These are phyloP conservation scores for Periophthalmus magnuspinnatus DNA, from an alignment of 2,797 vertebrate species.

Conservation along the genomic window DNA sequence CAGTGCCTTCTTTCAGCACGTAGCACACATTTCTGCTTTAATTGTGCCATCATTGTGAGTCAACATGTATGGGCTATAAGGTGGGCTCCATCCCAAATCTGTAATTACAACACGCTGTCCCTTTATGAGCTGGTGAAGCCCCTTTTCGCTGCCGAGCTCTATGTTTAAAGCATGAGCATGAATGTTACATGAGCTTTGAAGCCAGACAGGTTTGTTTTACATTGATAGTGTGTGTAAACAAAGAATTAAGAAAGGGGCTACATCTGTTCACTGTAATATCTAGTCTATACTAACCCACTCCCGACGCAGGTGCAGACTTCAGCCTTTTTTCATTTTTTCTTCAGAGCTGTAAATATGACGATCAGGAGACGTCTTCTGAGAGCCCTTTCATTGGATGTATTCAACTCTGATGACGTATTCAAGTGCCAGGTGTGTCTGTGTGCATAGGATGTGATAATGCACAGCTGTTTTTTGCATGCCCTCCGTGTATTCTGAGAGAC, in stretches of 20 bases:
- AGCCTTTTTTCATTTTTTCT: neutral
- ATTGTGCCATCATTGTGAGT: constrained; percentile 44
- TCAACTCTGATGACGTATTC: constrained; percentile 8
- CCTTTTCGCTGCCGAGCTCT: constrained; percentile 21
- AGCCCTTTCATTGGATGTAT: neutral
- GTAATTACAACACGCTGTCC: constrained; percentile 54
- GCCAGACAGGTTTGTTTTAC: constrained; percentile 57
- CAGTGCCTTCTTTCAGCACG: constrained; percentile 6
- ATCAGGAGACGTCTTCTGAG: neutral
- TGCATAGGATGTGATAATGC: constrained; percentile 38
- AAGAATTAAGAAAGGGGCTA: constrained; percentile 14
- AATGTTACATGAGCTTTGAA: constrained; percentile 64
- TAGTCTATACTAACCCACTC: neutral
- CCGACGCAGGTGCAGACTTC: neutral
- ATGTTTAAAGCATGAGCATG: constrained; percentile 69
- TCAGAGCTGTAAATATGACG: neutral
- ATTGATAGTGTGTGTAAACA: constrained; percentile 53
- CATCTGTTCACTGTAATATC: constrained; percentile 8
- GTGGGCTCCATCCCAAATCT: constrained; percentile 27
- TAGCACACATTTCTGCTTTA: constrained; percentile 11
- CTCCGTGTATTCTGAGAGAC: constrained; percentile 37
- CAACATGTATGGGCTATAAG: constrained; percentile 23
- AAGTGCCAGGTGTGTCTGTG: constrained; percentile 28
- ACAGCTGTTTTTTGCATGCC: constrained; percentile 32
- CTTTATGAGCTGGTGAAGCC: constrained; percentile 39